These are phyloP conservation scores for Rallus limicola DNA, from an alignment of 2,113 vertebrate species.

Conservation along the genomic window DNA sequence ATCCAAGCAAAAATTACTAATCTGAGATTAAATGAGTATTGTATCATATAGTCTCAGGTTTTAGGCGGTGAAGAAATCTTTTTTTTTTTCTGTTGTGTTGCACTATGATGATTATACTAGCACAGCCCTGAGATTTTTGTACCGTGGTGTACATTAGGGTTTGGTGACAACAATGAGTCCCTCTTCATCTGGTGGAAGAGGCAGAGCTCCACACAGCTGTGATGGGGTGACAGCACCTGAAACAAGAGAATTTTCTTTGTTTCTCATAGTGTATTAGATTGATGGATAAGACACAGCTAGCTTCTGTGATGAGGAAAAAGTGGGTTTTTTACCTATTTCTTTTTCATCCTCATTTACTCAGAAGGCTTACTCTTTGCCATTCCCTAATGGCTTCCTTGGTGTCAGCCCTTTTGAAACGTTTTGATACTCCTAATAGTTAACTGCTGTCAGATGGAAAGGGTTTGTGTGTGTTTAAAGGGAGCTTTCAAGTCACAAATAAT, in stretches of 20 bases:
- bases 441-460: background rate
- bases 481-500: background rate
- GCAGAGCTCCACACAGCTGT: fast-evolving
- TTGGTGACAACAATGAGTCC: background rate
- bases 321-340: background rate
- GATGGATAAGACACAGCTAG: background rate
- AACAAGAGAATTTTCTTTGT: background rate
- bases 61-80: background rate
- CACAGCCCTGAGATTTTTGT: background rate
- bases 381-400: background rate
- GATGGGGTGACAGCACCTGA: background rate
- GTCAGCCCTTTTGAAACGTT: background rate
- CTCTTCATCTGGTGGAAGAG: background rate
- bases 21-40: background rate
- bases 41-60: background rate
- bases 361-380: background rate
- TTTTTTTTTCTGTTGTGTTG: background rate
- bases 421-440: background rate
- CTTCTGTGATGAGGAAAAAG: background rate
- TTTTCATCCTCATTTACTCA: background rate
- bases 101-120: background rate
- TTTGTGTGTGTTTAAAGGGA: background rate
- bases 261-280: background rate
- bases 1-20: background rate
- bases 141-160: background rate